phyloP scores from a whole-genome alignment of 1,140 invertebrate species.

The Drosophila repleta region DNA sequence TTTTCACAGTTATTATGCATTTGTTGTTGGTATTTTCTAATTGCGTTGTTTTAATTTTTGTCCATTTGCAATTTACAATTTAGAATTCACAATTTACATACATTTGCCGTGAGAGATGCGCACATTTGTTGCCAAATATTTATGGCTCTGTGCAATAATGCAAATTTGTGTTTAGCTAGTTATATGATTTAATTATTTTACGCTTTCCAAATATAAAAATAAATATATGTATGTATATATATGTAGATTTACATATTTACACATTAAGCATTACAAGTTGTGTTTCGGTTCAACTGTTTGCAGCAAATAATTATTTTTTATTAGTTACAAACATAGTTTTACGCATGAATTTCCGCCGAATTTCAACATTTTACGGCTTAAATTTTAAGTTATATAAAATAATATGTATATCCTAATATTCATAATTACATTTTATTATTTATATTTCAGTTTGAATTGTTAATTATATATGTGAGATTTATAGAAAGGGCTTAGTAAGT shows the following conservation, averaged over 20 bases:
- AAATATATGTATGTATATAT: background rate
- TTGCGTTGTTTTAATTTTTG: constrained; percentile 59
- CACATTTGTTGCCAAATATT: constrained; percentile 19
- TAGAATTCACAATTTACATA: constrained; percentile 24
- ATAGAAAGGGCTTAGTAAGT: too few species aligned
- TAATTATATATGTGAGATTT: too few species aligned
- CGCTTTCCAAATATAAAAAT: constrained; percentile 2
- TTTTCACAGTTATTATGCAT: constrained; percentile 22
- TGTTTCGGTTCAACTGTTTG: background rate
- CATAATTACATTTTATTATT: background rate
- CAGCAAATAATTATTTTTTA: constrained; percentile 10
- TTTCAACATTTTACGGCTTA: constrained; percentile 3
- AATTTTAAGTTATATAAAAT: too few species aligned
- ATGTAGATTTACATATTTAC: background rate
- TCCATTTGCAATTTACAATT: constrained; percentile 48
- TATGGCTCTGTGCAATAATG: constrained; percentile 52
- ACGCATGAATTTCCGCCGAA: constrained; percentile 3
- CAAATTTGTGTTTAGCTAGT: constrained; percentile 26
- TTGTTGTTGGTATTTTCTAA: constrained; percentile 52
- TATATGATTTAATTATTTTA: constrained; percentile 16
- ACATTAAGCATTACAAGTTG: background rate
- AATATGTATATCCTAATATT: too few species aligned
- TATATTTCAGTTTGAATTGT: background rate
- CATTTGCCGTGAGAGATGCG: constrained; percentile 15
- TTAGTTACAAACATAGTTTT: background rate